phyloP scores from a whole-genome alignment of 2,113 vertebrate genomes.

The Brevimyrus niger region DNA sequence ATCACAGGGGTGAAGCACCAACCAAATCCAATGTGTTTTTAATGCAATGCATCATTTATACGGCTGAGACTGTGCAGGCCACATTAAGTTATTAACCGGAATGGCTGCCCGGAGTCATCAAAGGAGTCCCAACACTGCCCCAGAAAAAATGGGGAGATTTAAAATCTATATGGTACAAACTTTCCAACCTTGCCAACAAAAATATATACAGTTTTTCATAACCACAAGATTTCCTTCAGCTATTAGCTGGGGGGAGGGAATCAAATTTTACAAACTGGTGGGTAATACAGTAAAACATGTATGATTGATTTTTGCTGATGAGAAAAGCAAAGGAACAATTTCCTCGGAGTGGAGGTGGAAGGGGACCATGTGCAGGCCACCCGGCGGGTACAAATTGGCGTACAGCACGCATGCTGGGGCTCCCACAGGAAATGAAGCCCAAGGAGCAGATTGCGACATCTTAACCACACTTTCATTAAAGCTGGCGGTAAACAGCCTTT shows the following conservation, averaged over 20 bases:
- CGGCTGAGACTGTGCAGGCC: neutral
- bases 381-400: neutral
- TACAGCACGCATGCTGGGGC: neutral
- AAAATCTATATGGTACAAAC: neutral
- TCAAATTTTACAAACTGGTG: neutral
- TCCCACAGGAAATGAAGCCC: neutral
- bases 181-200: neutral
- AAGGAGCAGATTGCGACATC: neutral
- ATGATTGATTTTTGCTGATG: neutral
- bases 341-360: neutral
- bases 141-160: neutral
- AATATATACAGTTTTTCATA: neutral
- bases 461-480: neutral
- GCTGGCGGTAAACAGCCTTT: neutral
- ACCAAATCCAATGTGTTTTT: neutral
- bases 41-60: neutral
- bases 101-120: neutral
- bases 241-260: neutral
- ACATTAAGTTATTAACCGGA: neutral
- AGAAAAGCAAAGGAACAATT: neutral
- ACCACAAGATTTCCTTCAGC: neutral
- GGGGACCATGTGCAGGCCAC: neutral
- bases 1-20: neutral
- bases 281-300: neutral
- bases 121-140: neutral